Evolutionary conservation across 2,888 invertebrate genomes (phyloP), one percentile per base, ranked within the genome.

Genomic region (Subacronicta megacephala): DNA sequence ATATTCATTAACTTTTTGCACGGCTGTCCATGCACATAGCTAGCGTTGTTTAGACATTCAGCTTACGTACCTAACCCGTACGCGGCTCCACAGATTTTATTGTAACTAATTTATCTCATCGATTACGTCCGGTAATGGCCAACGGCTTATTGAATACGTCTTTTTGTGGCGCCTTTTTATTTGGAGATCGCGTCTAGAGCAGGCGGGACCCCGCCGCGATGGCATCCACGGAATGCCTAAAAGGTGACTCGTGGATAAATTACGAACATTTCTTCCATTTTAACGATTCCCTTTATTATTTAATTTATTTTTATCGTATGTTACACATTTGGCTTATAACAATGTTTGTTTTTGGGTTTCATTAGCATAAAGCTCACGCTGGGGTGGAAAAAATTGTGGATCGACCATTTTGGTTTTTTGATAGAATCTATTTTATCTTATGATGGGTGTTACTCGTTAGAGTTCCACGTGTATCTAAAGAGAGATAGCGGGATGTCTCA

Each of bases 211-310:
- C 94, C 93, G 93, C 84, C 87, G 93, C 80, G 93, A 82, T 80
- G 93, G 93, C 88, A 94, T 93, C 90, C 87, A 85, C 87, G 93
- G 93, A 92, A 94, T 94, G 92, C 90, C 87, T 88, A 90, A 93
- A 92, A 94, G 94, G 94, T 94, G 94, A 93, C 93, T 93, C 89
- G 88, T 87, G 93, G 91, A 94, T 94, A 94, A 93, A 94, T 94
- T 93, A 94, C 93, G 85, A 82, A 89, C 90, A 93, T 94, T 93
- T 94, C 92, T 91, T 92, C 89, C 89, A 90, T 94, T 94, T 94
- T 94, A 94, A 94, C 92, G 94, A 94, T 92, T 89, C 91, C 87
- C 89, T 92, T 93, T 93, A 94, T 93, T 93, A 92, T 93, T 93
- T 93, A 93, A 94, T 93, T 93, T 94, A 93, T 93, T 93, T 92